phyloP scores from a whole-genome alignment of 2,113 vertebrate genomes.

The Triplophysa tibetana region DNA sequence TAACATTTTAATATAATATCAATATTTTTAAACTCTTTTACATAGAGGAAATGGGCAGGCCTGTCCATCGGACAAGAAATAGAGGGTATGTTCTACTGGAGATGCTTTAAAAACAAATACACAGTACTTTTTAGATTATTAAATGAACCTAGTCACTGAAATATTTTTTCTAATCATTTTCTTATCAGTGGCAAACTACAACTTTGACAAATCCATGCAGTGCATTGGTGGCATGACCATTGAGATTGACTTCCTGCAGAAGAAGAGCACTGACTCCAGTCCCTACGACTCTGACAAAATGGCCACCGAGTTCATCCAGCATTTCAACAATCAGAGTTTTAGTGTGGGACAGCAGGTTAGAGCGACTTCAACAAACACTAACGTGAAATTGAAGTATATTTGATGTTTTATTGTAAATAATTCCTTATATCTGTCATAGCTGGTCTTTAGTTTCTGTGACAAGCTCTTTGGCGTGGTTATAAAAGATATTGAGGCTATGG shows the following conservation, averaged over 20 bases:
- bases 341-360: constrained; percentile 88
- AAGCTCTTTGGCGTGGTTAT: constrained; percentile 93
- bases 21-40: constrained; percentile 35
- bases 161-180: neutral
- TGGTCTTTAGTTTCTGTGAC: constrained; percentile 95
- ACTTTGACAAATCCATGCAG: constrained; percentile 95
- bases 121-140: neutral
- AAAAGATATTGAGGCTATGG: constrained; percentile 96
- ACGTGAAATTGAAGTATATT: neutral
- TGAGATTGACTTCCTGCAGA: constrained; percentile 97
- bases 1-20: too few species aligned
- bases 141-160: neutral
- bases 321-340: constrained; percentile 96
- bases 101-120: neutral
- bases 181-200: constrained; percentile 82
- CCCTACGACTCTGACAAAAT: constrained; percentile 97
- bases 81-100: constrained; percentile 74
- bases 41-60: constrained; percentile 95
- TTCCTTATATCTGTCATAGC: constrained; percentile 67
- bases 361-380: neutral
- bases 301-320: constrained; percentile 95
- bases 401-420: neutral
- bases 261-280: constrained; percentile 92
- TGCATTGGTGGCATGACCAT: constrained; percentile 95
- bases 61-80: constrained; percentile 97